Percentiles rank a stretch among this genome's conserved stretches.
These are phyloP conservation scores for Drosophila eohydei DNA, from an alignment of 2,888 invertebrate species.

Conservation along the genomic window DNA sequence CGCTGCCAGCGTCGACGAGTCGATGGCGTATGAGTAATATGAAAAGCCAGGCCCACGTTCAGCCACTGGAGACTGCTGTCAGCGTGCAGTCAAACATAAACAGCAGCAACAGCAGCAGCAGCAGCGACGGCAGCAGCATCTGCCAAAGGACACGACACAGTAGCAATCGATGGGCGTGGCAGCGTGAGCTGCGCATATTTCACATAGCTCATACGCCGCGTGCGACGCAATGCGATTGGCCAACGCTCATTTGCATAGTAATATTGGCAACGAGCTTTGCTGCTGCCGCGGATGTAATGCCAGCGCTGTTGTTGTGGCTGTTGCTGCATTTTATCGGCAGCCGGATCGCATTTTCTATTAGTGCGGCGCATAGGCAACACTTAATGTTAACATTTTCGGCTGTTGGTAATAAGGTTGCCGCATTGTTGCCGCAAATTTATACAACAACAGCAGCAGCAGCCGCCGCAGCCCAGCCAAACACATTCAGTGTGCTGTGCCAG, in stretches of 20 bases:
- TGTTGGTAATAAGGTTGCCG: slow-evolving; percentile 67
- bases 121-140: slow-evolving; percentile 17
- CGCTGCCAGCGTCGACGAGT: slow-evolving; percentile 33
- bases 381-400: slow-evolving; percentile 70
- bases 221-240: slow-evolving; percentile 60
- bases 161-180: slow-evolving; percentile 53
- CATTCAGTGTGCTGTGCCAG: slow-evolving; percentile 46
- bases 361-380: slow-evolving; percentile 73
- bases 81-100: slow-evolving; percentile 51
- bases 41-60: slow-evolving; percentile 47
- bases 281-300: slow-evolving; percentile 36
- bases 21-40: slow-evolving; percentile 79
- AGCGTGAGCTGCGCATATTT: slow-evolving; percentile 53
- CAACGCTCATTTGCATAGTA: slow-evolving; percentile 79
- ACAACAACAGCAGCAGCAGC: slow-evolving; percentile 28
- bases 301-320: slow-evolving; percentile 27
- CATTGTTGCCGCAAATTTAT: slow-evolving; percentile 64
- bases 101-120: slow-evolving; percentile 44
- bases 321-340: slow-evolving; percentile 62
- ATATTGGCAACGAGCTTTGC: slow-evolving; percentile 65
- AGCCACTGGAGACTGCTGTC: slow-evolving; percentile 63
- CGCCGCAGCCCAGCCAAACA: slow-evolving; percentile 38
- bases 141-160: slow-evolving; percentile 17
- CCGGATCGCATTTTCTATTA: slow-evolving; percentile 80
- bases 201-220: slow-evolving; percentile 73